Conservation (phyloP, 2,888 invertebrate genomes). For the Temnothorax rugatulus region DNA sequence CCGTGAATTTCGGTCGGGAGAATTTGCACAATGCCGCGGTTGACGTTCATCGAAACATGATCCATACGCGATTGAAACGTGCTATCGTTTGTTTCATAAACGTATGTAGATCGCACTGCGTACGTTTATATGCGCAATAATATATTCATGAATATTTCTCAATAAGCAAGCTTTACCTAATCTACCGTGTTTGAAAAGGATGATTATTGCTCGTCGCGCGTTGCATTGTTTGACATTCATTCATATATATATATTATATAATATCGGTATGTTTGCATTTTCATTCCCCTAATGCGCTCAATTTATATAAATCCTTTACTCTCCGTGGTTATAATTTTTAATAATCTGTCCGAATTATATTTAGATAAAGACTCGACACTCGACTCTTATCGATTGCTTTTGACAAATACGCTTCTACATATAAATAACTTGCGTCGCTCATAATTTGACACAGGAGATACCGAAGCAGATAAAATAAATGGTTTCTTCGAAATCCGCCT, state of each 20-base stretch:
- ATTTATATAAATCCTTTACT: background rate
- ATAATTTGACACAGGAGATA: background rate
- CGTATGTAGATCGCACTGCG: background rate
- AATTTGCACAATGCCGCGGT: slow-evolving; percentile 16
- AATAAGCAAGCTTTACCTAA: slow-evolving; percentile 27
- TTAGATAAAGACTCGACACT: background rate
- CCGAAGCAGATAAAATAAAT: background rate
- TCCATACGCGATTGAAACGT: background rate
- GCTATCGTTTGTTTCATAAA: slow-evolving; percentile 10
- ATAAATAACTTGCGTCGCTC: background rate
- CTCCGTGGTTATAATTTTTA: background rate
- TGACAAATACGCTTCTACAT: background rate
- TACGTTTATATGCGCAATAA: background rate
- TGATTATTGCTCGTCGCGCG: slow-evolving; percentile 18
- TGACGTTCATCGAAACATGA: background rate
- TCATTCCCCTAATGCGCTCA: background rate
- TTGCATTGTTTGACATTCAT: slow-evolving; percentile 57
- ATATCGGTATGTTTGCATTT: background rate
- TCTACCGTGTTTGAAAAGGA: slow-evolving; percentile 38
- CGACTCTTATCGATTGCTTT: background rate
- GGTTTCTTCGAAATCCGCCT: slow-evolving; percentile 18
- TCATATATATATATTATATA: background rate
- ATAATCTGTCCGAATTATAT: background rate
- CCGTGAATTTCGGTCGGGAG: slow-evolving; percentile 5
- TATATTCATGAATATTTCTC: background rate